Base-by-base conservation (phyloP, 1,140 invertebrate genomes). In the Calliphora vicina region DNA sequence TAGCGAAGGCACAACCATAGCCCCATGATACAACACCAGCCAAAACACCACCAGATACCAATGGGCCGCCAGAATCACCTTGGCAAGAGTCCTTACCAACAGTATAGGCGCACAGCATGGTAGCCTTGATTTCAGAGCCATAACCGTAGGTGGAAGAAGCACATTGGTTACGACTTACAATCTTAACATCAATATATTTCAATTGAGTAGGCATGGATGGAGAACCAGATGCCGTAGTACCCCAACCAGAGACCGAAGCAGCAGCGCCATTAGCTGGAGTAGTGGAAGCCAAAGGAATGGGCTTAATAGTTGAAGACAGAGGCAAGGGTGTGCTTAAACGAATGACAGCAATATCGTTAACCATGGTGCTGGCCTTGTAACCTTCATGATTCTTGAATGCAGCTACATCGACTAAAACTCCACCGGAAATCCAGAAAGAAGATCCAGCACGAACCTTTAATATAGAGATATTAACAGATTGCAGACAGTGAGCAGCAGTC, bases 11-110 rank as follows among this genome's bases (percentile, higher is more conserved):
- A 80, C 88, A 89, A 12, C 83, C 91, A 61, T 91, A 90, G 12
- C 94, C 94, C 92, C 93, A 94, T n/a, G 93, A 94, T 0, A 94
- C 92, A 57, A 95, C 88, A 80, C 94, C 94, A 50, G 90, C 87
- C 35, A 91, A 82, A 4, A 81, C 80, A 15, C 86, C 84, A 6
- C 87, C 81, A 8, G 83, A 82, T 5, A 91, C 86, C 82, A 93
- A 85, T 27, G 92, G 91, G 10, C 92, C 92, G 25, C 92, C 92
- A 2, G 92, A 91, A 83, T 93, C 92, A 0, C 88, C 86, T 57
- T 87, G 85, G 80, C 90, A 91, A 29, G 87, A 73, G 85, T 90
- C 87, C 2, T 84, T 84, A 2, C 29, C 83, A 0, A 87, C 26
- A n/a, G 80, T 81, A 12, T 84, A 90, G 0, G 91, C 92, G 82